Conservation (phyloP, 2,797 vertebrate genomes). For the Menidia menidia region DNA sequence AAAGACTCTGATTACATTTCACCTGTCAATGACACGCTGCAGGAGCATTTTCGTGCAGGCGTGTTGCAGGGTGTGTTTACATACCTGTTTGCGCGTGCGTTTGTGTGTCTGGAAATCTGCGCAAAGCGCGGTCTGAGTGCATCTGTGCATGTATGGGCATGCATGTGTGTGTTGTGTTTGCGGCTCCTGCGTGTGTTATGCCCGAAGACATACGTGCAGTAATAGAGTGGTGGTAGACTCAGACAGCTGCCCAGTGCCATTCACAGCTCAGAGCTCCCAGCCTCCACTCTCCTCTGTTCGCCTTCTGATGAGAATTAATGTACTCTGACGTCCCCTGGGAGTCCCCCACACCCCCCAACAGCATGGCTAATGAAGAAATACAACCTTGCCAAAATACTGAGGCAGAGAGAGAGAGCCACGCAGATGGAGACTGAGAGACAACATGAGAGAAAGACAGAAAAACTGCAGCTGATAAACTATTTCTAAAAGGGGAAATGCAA, state of each 20-base stretch:
- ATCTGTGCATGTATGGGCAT: constrained; percentile 57
- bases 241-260: constrained; percentile 92
- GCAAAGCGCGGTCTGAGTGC: constrained; percentile 19
- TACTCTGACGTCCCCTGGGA: constrained; percentile 90
- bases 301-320: constrained; percentile 94
- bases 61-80: constrained; percentile 60
- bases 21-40: constrained; percentile 85
- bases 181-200: constrained; percentile 71
- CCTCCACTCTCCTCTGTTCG: constrained; percentile 83
- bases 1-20: constrained; percentile 83
- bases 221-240: constrained; percentile 87
- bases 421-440: constrained; percentile 62
- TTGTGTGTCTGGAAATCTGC: constrained; percentile 7
- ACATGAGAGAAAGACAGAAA: constrained; percentile 45
- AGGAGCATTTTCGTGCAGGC: constrained; percentile 76
- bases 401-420: constrained; percentile 62
- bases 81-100: constrained; percentile 26
- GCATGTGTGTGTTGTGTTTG: constrained; percentile 42
- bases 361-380: constrained; percentile 91
- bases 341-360: constrained; percentile 70
- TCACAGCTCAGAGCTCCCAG: constrained; percentile 89
- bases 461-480: constrained; percentile 41
- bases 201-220: constrained; percentile 88
- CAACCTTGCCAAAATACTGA: constrained; percentile 82
- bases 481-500: constrained; percentile 17